These are phyloP conservation scores for Actinernus sp. DNA, from an alignment of 92 coral and sea anemone genomes.

Conservation along the genomic window DNA sequence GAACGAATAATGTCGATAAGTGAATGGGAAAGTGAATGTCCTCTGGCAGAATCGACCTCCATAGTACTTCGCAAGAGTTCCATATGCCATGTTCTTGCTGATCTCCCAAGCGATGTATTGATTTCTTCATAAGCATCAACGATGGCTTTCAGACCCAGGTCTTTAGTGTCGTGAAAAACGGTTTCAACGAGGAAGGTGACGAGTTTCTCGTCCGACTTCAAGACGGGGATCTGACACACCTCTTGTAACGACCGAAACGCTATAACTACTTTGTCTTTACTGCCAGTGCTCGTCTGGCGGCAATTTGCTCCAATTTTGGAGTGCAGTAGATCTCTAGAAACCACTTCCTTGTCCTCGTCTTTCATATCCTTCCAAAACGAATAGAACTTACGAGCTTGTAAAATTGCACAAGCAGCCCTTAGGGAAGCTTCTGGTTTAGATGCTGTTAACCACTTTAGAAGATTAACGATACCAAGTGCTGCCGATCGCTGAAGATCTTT, in stretches of 20 bases:
- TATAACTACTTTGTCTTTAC: neutral
- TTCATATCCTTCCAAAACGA: too few species aligned
- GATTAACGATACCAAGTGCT: too few species aligned
- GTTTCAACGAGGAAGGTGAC: conserved; percentile 1
- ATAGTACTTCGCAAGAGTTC: conserved; percentile 1
- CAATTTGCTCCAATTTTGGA: too few species aligned
- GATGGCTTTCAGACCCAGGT: conserved; percentile 10
- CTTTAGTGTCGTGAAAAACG: conserved; percentile 6
- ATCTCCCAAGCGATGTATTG: neutral
- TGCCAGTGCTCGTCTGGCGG: too few species aligned
- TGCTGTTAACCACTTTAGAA: too few species aligned
- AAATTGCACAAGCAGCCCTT: too few species aligned
- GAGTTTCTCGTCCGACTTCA: conserved; percentile 1
- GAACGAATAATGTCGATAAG: too few species aligned
- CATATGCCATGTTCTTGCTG: conserved; percentile 11
- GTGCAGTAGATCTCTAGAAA: too few species aligned
- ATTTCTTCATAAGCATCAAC: conserved; percentile 44
- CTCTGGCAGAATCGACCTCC: conserved; percentile 1
- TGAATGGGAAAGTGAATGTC: conserved; percentile 4
- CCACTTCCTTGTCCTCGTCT: conserved; percentile 3
- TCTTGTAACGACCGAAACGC: conserved; percentile 6
- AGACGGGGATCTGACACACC: conserved; percentile 7
- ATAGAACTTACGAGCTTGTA: too few species aligned
- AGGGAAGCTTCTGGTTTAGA: too few species aligned
- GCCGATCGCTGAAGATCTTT: conserved; percentile 32